Evolutionary conservation across 2,113 vertebrate species (phyloP).

Genomic region (Casuarius casuarius): DNA sequence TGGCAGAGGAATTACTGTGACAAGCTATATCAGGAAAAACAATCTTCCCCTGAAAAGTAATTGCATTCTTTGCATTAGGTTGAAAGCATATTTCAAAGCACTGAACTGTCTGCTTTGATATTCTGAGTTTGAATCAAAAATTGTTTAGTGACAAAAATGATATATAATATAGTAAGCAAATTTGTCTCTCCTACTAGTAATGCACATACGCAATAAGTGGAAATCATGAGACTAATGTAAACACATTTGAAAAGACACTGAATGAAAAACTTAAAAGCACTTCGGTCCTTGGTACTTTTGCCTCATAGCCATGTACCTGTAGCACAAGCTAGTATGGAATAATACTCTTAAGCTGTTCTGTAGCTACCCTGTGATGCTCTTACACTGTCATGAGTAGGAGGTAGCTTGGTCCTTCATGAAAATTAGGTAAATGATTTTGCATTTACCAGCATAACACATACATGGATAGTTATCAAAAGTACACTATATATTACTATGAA

Average conservation of each 20-base stretch:
- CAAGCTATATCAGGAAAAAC: neutral
- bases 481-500: fast-evolving
- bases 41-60: neutral
- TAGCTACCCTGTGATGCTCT: neutral
- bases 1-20: neutral
- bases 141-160: neutral
- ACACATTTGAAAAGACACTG: neutral
- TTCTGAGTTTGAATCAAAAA: neutral
- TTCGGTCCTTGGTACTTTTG: too few relatives aligned
- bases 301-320: too few relatives aligned
- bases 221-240: neutral
- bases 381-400: neutral
- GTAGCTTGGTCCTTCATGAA: neutral
- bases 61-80: neutral
- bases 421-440: neutral
- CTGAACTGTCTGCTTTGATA: neutral
- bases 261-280: neutral
- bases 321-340: neutral
- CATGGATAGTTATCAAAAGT: fast-evolving
- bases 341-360: neutral
- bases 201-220: neutral
- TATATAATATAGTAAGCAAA: neutral
- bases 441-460: neutral
- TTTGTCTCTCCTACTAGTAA: neutral
- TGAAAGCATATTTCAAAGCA: neutral